phyloP scores from a whole-genome alignment of 2,797 vertebrate genomes.

The Pangasius macronema region DNA sequence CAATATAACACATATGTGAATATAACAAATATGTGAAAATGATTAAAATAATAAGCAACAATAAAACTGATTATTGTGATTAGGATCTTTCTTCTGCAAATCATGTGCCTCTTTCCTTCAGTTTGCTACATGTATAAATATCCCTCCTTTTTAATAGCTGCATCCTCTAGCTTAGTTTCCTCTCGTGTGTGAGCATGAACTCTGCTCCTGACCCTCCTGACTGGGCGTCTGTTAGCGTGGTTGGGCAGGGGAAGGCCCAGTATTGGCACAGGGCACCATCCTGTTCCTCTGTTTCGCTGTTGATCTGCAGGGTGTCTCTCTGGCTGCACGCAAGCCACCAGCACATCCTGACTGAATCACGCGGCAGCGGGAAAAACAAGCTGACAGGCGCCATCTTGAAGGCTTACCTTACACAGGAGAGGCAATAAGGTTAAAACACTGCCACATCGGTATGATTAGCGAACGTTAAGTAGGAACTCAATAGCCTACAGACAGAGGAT shows the following conservation, averaged over 20 bases:
- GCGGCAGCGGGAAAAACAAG: conserved; percentile 47
- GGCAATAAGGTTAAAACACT: not conserved
- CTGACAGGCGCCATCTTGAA: conserved; percentile 14
- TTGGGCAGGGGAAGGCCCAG: conserved; percentile 41
- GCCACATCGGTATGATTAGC: conserved; percentile 4
- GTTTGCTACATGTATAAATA: conserved; percentile 43
- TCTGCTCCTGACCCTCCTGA: conserved; percentile 46
- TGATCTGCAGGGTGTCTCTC: conserved; percentile 57
- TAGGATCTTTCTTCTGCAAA: not conserved
- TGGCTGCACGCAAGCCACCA: conserved; percentile 55
- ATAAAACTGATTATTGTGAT: not conserved
- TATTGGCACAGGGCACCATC: conserved; percentile 50
- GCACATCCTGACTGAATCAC: conserved; percentile 56
- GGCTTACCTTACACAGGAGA: conserved; percentile 7
- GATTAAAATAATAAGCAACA: not conserved
- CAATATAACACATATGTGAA: not conserved
- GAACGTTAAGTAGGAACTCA: conserved; percentile 7
- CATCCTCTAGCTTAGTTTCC: conserved; percentile 45
- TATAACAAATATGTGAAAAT: too few species aligned
- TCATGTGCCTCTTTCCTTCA: conserved; percentile 15
- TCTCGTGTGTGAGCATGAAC: conserved; percentile 46
- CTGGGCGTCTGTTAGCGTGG: conserved; percentile 38
- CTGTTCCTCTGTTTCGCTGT: conserved; percentile 52
- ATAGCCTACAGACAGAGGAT: conserved; percentile 5
- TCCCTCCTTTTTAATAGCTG: conserved; percentile 46